A percentile compares a stretch with the other conserved stretches of the same genome.
Conservation (phyloP, 2,113 vertebrate species). For the Nothocercus julius region DNA sequence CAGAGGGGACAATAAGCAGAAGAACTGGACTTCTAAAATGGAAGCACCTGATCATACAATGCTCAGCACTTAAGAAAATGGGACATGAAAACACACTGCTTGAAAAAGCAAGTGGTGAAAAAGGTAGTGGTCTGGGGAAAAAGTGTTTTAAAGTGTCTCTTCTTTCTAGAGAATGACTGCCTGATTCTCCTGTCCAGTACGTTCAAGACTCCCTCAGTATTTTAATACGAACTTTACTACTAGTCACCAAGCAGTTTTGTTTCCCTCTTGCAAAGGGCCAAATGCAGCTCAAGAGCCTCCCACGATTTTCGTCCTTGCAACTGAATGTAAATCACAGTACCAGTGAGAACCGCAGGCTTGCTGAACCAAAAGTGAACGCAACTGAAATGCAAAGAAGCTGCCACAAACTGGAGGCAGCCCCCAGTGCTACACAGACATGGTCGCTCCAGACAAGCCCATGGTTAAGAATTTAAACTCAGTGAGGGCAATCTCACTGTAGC, state of each 20-base stretch:
- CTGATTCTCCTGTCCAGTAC: neutral
- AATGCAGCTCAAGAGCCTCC: rapidly evolving
- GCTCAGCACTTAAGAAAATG: neutral
- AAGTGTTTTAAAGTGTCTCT: neutral
- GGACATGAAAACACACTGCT: neutral
- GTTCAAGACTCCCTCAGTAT: neutral
- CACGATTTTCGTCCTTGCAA: neutral
- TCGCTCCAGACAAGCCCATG: rapidly evolving
- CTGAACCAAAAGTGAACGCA: rapidly evolving
- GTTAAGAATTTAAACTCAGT: neutral
- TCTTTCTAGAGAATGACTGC: neutral
- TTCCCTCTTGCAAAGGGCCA: neutral
- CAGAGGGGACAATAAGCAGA: neutral
- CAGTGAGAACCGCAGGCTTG: neutral
- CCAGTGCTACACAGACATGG: rapidly evolving
- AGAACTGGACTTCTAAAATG: neutral
- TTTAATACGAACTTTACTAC: neutral
- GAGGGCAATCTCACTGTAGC: rapidly evolving
- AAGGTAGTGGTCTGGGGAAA: neutral
- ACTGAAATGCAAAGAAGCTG: neutral
- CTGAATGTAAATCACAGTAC: neutral
- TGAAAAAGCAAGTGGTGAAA: neutral
- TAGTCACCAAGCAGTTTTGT: rapidly evolving
- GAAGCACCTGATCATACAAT: neutral
- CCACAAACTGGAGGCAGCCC: rapidly evolving